Percentiles rank a stretch among this genome's conserved stretches.
These are phyloP conservation scores for Cosmia pyralina DNA, from an alignment of 2,888 invertebrate species.

Conservation along the genomic window DNA sequence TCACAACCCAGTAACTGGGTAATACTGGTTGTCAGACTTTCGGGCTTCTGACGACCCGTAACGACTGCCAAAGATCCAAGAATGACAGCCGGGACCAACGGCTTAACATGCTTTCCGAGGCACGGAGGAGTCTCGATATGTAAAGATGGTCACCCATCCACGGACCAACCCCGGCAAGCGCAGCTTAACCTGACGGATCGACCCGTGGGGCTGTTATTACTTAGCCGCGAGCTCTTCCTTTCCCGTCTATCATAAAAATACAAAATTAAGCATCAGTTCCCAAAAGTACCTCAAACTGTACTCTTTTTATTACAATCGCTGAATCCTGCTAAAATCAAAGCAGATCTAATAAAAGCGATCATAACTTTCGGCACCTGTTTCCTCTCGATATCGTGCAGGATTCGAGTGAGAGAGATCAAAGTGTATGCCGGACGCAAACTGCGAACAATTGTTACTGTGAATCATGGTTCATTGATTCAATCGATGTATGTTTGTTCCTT, in stretches of 20 bases:
- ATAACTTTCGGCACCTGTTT: constrained; percentile 64
- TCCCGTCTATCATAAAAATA: constrained; percentile 28
- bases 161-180: too few species aligned
- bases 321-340: constrained; percentile 45
- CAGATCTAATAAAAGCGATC: constrained; percentile 51
- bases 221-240: too few species aligned
- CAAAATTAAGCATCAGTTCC: constrained; percentile 10
- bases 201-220: too few species aligned
- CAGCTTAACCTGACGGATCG: too few species aligned
- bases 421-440: constrained; percentile 58
- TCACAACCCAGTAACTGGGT: too few species aligned
- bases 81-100: too few species aligned
- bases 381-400: constrained; percentile 57
- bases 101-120: too few species aligned
- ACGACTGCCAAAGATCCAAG: too few species aligned
- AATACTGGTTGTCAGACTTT: too few species aligned
- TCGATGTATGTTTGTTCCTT: constrained; percentile 46
- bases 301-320: constrained; percentile 35
- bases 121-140: too few species aligned
- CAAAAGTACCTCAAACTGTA: constrained; percentile 20
- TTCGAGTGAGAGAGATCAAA: constrained; percentile 57
- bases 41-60: too few species aligned
- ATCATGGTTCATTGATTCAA: constrained; percentile 56
- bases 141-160: too few species aligned
- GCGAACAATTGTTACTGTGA: constrained; percentile 62